These are phyloP conservation scores for Danaus chrysippus DNA, from an alignment of 2,888 invertebrate genomes.

Conservation along the genomic window DNA sequence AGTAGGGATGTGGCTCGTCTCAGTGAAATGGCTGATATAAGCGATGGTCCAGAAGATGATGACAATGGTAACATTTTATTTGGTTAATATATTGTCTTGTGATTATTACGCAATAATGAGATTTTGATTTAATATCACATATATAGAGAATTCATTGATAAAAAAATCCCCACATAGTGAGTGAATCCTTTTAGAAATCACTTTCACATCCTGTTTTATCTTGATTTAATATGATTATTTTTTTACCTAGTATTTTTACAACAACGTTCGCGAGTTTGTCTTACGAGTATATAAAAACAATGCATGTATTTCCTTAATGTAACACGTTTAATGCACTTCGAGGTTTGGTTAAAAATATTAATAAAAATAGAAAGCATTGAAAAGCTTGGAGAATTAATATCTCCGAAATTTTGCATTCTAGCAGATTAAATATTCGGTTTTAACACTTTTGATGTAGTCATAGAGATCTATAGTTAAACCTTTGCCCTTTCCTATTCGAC, in stretches of 20 bases:
- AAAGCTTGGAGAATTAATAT: neutral
- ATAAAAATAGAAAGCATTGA: neutral
- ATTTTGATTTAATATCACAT: neutral
- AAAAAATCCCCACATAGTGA: neutral
- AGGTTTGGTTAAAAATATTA: neutral
- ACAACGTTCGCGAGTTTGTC: neutral
- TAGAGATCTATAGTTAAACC: conserved; percentile 55
- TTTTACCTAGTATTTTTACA: neutral
- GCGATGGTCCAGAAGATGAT: conserved; percentile 85
- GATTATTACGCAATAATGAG: neutral
- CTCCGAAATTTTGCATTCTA: neutral
- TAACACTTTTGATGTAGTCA: conserved; percentile 21
- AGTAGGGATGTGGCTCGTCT: conserved; percentile 85
- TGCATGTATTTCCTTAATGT: conserved; percentile 1
- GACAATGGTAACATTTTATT: conserved; percentile 80
- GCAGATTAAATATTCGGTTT: conserved; percentile 4
- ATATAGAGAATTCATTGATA: neutral
- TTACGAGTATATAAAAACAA: neutral
- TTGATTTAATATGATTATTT: neutral
- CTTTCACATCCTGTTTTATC: neutral
- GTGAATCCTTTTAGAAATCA: neutral
- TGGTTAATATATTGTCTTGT: neutral
- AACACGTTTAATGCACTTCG: conserved; percentile 1
- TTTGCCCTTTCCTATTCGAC: conserved; percentile 53
- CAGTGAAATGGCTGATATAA: conserved; percentile 84